Base-by-base conservation (phyloP, 2,113 vertebrate genomes). In the Lagopus muta region DNA sequence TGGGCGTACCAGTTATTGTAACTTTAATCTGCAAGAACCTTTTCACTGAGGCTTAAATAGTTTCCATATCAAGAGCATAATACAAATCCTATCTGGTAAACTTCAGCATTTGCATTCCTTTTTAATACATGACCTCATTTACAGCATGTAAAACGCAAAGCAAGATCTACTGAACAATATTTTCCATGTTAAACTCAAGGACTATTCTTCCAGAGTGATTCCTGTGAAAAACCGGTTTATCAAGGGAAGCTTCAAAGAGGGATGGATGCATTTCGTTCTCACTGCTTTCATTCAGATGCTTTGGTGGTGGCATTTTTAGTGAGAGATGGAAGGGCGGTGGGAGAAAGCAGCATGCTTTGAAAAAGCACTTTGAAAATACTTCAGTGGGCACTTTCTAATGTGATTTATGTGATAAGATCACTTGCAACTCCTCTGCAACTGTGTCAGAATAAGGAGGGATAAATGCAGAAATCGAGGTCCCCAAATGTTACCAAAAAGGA, bases 1-100 rank as follows among this genome's bases (percentile, higher is more conserved):
- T 40, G 77, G 54, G 42, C 91, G 79, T 45, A 88, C 72, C 81
- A 66, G 32, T 88, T 77, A 13, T 62, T 75, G 82, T 45, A 96
- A 93, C 76, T 79, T 91, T 86, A 81, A 86, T 93, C 86, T 86
- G 66, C 73, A 82, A 92, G 81, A 77, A 92, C 93, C 72, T 79
- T 71, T 83, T 76, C 77, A 64, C 36, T 43, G 54, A 73, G 75
- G 79, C 54, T 83, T 88, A 95, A 94, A 86, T 88, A 62, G 55
- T 43, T 38, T 65, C 88, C 21, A 62, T 90, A 62, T 82, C 80
- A 73, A 42, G 75, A 73, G 38, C n/a, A n/a, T 42, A 81, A 52
- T 65, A n/a, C 67, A 77, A 95, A 76, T 76, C 72, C 66, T n/a
- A 22, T 24, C 82, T 72, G 40, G 40, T 67, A 90, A 91, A 91